Base-by-base conservation (phyloP, 2,888 invertebrate genomes). In the Heliconius charithonia region DNA sequence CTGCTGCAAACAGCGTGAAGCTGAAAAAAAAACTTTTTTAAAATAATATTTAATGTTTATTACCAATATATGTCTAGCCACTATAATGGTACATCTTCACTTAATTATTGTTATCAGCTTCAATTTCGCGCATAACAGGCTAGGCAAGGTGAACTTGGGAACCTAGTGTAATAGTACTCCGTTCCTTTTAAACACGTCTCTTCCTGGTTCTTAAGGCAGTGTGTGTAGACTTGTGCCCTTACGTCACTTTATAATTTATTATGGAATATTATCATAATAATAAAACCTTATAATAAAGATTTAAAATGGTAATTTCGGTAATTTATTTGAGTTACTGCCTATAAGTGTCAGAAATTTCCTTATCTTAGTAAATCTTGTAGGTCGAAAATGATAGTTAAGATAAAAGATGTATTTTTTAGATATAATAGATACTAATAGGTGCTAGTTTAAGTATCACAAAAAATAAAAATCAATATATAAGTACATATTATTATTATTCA, bases 31-130 rank as follows among this genome's bases (percentile, higher is more conserved):
- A 51, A 4, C 4, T 45, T 16, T 45, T 1, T 16, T 59, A 10
- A 59, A 10, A 2, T 22, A 59, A 51, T 59, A 3, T n/a, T 59
- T 59, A 9, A 59, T n/a, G 3, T n/a, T 77, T 72, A 77, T 79
- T 65, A 66, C 77, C 41, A 7, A 22, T 72, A 22, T 65, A 56
- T 65, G 51, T 51, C 32, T 71, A n/a, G 70, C 69, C 37, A 45
- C 70, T 63, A 63, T n/a, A 76, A 29, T 29, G 32, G 62, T 70
- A 62, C n/a, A 37, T 10, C 29, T 71, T 63, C 19, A 62, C 45
- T 63, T 76, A 77, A 77, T 77, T 19, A 19, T 51, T 0, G 19
- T n/a, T 45, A 3, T 22, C 3, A 56, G 4, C 16, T 22, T 51
- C 51, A 19, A 22, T 22, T 22, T 10, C 56, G 10, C 19, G 9